Conservation (phyloP, 64 coral and sea anemone genomes). For the Montipora efflorescens region DNA sequence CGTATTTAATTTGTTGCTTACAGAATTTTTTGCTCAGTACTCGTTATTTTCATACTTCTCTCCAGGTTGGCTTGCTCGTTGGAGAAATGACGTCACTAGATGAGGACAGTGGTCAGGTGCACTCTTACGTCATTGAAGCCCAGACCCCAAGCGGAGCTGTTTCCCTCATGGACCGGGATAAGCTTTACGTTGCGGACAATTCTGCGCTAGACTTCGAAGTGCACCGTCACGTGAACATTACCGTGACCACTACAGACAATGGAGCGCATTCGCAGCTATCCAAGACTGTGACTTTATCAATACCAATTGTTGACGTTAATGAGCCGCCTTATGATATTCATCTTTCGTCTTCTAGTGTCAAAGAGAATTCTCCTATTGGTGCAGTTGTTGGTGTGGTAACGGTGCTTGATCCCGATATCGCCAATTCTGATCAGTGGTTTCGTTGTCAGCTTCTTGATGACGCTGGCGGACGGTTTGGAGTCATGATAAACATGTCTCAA, state of each 20-base stretch:
- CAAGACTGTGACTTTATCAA: constrained; percentile 59
- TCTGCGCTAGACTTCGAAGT: constrained; percentile 55
- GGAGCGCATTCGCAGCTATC: constrained; percentile 60
- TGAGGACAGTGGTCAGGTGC: constrained; percentile 76
- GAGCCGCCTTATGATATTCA: constrained; percentile 69
- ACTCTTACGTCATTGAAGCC: constrained; percentile 66
- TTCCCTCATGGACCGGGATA: constrained; percentile 36
- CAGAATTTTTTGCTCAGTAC: too few relatives aligned
- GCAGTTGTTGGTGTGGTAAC: constrained; percentile 60
- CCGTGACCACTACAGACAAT: constrained; percentile 77
- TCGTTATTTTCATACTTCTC: background rate
- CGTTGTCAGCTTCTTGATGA: constrained; percentile 64
- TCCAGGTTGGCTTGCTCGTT: constrained; percentile 57
- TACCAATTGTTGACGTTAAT: constrained; percentile 71
- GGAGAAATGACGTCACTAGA: constrained; percentile 74
- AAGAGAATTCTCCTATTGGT: constrained; percentile 71
- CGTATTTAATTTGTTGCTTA: too few relatives aligned
- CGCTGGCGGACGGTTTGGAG: constrained; percentile 63
- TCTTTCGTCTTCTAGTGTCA: constrained; percentile 48
- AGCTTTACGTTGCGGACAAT: constrained; percentile 63
- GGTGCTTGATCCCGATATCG: constrained; percentile 73
- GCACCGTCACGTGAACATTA: constrained; percentile 60
- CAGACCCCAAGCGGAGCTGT: constrained; percentile 72
- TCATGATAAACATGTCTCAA: constrained; percentile 38
- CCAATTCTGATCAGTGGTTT: constrained; percentile 38